Evolutionary conservation across 1,140 invertebrate genomes (phyloP).

Genomic region (Ceratitis capitata): DNA sequence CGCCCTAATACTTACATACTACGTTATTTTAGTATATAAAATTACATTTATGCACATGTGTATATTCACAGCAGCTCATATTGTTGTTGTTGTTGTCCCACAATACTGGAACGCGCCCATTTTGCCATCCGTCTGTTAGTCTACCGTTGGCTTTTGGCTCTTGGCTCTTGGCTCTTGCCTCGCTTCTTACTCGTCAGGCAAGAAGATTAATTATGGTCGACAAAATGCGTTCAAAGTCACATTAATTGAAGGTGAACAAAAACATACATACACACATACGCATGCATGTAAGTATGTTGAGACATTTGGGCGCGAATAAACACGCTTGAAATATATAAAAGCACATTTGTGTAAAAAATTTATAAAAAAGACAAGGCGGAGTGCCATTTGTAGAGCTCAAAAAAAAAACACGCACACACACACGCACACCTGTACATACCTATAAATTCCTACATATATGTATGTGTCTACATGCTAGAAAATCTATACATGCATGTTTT

Average conservation of each 20-base stretch:
- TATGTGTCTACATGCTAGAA: too few relatives aligned
- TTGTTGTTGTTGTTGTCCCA: background rate
- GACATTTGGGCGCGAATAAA: constrained; percentile 20
- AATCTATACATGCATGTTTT: too few relatives aligned
- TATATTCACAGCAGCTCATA: background rate
- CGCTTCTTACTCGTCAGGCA: constrained; percentile 38
- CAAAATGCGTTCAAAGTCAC: constrained; percentile 63
- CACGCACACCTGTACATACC: background rate
- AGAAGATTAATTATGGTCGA: constrained; percentile 62
- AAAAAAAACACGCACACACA: background rate
- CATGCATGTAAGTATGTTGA: constrained; percentile 53
- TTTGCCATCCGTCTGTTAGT: background rate
- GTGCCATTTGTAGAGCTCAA: background rate
- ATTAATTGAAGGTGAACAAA: constrained; percentile 56
- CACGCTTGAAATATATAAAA: background rate
- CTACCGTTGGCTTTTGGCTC: too few relatives aligned
- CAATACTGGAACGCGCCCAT: background rate
- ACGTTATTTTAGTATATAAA: too few relatives aligned
- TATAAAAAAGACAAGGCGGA: background rate
- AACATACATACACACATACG: constrained; percentile 50
- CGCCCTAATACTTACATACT: too few relatives aligned
- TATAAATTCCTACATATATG: background rate
- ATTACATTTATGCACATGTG: background rate
- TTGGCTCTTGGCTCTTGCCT: background rate
- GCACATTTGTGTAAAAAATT: background rate